Base-by-base conservation (phyloP, 2,888 invertebrate species). In the Lepidocyrtinus sp. region DNA sequence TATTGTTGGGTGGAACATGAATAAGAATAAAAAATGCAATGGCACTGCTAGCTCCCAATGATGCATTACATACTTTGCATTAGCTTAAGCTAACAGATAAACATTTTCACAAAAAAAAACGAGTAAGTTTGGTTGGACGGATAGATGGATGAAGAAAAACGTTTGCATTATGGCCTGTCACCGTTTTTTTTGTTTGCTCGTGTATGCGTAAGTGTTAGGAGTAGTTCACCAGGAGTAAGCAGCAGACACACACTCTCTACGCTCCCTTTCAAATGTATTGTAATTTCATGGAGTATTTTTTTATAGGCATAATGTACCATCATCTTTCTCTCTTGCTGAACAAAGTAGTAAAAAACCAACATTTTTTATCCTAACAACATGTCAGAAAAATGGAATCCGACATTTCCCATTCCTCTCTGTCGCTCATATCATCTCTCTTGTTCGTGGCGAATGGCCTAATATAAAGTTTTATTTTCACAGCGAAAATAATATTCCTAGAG, bases 331-430 rank as follows among this genome's bases (percentile, higher is more conserved):
- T n/a, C n/a, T n/a, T n/a, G 50, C 17, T 15, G 15, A 50, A 36
- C 5, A 36, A 50, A 50, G 68, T 19, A 21, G 68, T 17, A 72
- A 61, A 72, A 72, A 72, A 22, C 19, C 2, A 0, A 17, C 46
- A 17, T 64, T 68, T 68, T 73, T 80, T 70, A 67, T 80, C 75
- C 75, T 75, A 75, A 80, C 75, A 80, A 80, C 80, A 80, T 80
- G 80, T 80, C 80, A 80, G 59, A 80, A 67, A 80, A 80, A 80
- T 71, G 70, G 65, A 75, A 75, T 74, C 80, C 71, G 80, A 80
- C 80, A 80, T 80, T 80, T 80, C 75, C 80, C 80, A 80, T 80
- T 80, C 80, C 80, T 80, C 79, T 79, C 79, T 80, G 80, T 80
- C 80, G 3, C 71, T 70, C 61, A 7, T 45, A 22, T 73, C 72